These are phyloP conservation scores for Gnathonemus echidnorhynchus DNA, from an alignment of 2,113 vertebrate species.

Conservation along the genomic window DNA sequence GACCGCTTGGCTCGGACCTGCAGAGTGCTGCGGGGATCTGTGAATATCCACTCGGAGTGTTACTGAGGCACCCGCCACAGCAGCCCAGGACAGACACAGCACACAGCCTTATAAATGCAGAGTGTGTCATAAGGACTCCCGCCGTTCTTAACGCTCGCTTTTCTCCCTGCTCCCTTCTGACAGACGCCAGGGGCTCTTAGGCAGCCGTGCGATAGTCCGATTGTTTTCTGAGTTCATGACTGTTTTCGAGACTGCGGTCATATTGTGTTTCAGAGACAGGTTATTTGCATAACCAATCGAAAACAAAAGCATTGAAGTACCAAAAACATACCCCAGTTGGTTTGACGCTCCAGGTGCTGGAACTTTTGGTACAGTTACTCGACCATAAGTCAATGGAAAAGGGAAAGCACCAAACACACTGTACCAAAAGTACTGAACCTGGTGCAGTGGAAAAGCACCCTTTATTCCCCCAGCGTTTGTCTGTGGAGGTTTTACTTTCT, in stretches of 20 bases:
- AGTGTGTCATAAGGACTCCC: not conserved
- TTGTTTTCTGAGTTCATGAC: too few species aligned
- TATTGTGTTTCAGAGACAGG: too few species aligned
- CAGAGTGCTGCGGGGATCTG: not conserved
- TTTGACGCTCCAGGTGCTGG: too few species aligned
- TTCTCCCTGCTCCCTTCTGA: not conserved
- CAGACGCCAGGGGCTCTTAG: not conserved
- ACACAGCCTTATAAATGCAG: not conserved
- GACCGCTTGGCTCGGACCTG: not conserved
- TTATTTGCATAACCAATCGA: too few species aligned
- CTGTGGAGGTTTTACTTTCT: not conserved
- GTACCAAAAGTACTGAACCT: too few species aligned
- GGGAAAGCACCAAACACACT: too few species aligned
- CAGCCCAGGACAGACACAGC: not conserved
- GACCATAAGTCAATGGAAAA: too few species aligned
- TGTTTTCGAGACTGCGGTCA: too few species aligned
- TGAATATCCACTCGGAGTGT: not conserved
- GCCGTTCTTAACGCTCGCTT: not conserved
- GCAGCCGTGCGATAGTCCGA: not conserved
- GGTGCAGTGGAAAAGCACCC: too few species aligned
- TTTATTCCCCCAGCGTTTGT: not conserved
- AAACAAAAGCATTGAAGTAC: too few species aligned
- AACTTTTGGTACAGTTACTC: too few species aligned
- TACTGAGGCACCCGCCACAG: not conserved
- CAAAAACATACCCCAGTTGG: too few species aligned